These are phyloP conservation scores for Acanthiza pusilla DNA, from an alignment of 2,797 vertebrate species.

Conservation along the genomic window DNA sequence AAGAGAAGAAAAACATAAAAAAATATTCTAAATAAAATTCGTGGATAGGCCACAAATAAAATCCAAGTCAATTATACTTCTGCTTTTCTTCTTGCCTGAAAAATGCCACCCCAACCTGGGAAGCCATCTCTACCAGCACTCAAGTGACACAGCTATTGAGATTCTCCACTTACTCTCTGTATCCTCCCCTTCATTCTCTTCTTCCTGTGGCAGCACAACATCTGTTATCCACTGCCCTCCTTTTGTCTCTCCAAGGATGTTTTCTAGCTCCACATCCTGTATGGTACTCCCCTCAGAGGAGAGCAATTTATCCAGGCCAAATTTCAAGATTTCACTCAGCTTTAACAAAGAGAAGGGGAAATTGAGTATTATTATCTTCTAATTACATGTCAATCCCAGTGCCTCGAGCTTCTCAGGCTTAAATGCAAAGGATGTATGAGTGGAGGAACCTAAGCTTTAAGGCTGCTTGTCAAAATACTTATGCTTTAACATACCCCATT, in stretches of 20 bases:
- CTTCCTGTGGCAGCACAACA: conserved; percentile 20
- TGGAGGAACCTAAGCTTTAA: not conserved
- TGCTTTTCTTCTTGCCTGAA: not conserved
- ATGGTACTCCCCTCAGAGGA: conserved; percentile 84
- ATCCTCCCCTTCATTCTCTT: conserved; percentile 55
- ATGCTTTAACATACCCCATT: not conserved
- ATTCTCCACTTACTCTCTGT: conserved; percentile 64
- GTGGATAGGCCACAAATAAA: not conserved
- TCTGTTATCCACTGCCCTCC: conserved; percentile 80
- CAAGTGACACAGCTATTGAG: not conserved
- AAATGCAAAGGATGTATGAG: not conserved
- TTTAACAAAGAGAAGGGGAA: conserved; percentile 55
- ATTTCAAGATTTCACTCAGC: conserved; percentile 91
- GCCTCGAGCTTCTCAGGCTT: not conserved
- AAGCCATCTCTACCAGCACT: not conserved
- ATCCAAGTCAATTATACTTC: not conserved
- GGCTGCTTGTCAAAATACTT: not conserved
- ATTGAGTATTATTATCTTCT: not conserved
- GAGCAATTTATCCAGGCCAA: conserved; percentile 88
- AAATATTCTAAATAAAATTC: not conserved
- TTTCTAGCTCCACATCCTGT: conserved; percentile 80
- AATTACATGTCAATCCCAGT: not conserved
- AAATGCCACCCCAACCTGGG: not conserved
- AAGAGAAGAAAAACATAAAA: not conserved
- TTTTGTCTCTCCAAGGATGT: conserved; percentile 82